Conservation (phyloP, 2,888 invertebrate genomes). For the Polyommatus iphigenia region DNA sequence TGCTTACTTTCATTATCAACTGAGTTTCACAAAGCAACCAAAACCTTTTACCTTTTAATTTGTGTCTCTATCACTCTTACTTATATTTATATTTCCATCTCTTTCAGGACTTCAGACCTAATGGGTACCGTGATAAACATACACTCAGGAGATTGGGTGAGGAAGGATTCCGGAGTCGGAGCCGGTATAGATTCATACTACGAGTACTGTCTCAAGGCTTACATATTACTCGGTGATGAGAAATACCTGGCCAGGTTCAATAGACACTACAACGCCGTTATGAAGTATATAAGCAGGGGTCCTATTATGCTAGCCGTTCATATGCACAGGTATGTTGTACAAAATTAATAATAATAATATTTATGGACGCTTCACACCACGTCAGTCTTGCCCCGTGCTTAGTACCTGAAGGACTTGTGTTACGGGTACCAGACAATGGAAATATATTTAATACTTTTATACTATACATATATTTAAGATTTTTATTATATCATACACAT, state of each 20-base stretch:
- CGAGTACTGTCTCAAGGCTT: slow-evolving; percentile 98
- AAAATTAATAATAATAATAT: background rate
- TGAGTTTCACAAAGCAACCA: background rate
- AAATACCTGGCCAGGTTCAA: slow-evolving; percentile 96
- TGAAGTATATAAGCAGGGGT: slow-evolving; percentile 98
- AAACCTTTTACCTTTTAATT: background rate
- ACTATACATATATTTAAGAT: too few relatives aligned
- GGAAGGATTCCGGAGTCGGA: slow-evolving; percentile 98
- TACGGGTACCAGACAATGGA: too few relatives aligned
- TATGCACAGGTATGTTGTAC: slow-evolving; percentile 86
- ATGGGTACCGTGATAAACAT: slow-evolving; percentile 99
- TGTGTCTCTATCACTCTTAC: too few relatives aligned
- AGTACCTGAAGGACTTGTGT: too few relatives aligned
- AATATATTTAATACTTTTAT: too few relatives aligned
- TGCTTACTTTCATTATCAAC: background rate
- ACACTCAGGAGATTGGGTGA: slow-evolving; percentile 98
- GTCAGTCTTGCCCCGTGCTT: too few relatives aligned
- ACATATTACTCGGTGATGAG: slow-evolving; percentile 96
- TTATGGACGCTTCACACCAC: too few relatives aligned
- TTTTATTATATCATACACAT: too few relatives aligned
- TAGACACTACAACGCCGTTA: slow-evolving; percentile 96
- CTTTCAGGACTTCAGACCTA: slow-evolving; percentile 84
- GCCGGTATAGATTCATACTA: slow-evolving; percentile 99
- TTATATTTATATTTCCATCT: background rate
- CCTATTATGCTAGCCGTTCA: slow-evolving; percentile 97